These are phyloP conservation scores for Imbricaverruca yamaguchii DNA, from an alignment of 2,888 invertebrate genomes.

Conservation along the genomic window DNA sequence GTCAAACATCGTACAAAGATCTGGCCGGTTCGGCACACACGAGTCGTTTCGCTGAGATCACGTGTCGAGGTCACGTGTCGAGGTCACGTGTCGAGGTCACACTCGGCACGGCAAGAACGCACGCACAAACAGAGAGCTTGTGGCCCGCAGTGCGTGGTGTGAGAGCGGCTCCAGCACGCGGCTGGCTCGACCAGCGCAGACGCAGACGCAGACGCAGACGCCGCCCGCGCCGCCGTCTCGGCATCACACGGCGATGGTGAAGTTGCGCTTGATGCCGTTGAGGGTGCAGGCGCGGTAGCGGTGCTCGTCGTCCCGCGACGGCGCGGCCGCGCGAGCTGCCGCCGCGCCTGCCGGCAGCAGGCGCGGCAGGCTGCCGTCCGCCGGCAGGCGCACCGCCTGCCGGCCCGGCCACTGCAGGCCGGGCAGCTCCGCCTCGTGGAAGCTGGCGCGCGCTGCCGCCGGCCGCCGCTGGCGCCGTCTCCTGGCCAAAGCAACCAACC, in stretches of 20 bases:
- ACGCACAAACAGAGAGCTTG: no score
- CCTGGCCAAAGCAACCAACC: neutral
- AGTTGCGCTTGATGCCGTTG: conserved; percentile 15
- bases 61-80: no score
- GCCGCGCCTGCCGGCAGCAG: conserved; percentile 2
- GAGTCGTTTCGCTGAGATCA: no score
- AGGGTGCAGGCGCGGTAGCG: conserved; percentile 14
- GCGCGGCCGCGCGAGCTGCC: no score
- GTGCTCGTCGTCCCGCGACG: neutral
- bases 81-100: no score
- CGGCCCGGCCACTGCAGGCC: neutral
- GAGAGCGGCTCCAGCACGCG: no score
- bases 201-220: no score
- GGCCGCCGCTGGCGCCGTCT: neutral
- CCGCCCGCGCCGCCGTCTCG: neutral
- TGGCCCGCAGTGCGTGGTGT: no score
- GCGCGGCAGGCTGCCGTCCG: conserved; percentile 10
- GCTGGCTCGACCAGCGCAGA: no score
- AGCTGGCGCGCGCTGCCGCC: neutral
- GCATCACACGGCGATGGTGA: conserved; percentile 17
- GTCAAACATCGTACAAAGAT: no score
- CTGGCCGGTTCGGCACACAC: no score
- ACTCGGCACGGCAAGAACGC: no score
- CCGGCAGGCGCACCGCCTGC: neutral
- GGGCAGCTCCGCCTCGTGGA: conserved; percentile 13